Percentiles rank a stretch among this genome's conserved stretches.
Evolutionary conservation across 2,888 invertebrate genomes (phyloP).

Genomic region (Melieria omissa): DNA sequence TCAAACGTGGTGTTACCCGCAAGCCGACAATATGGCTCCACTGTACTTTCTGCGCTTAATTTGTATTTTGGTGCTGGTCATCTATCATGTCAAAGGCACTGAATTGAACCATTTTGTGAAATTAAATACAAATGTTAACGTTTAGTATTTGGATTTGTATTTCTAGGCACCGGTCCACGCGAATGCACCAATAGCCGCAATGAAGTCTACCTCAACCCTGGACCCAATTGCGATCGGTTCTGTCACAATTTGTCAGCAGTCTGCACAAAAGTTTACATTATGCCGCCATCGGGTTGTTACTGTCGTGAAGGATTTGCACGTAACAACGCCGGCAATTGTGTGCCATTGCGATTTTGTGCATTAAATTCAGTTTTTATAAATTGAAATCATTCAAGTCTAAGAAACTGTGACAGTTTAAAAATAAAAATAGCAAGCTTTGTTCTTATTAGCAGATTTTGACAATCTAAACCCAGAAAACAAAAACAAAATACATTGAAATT

Average conservation of each 20-base stretch:
- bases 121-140: background rate
- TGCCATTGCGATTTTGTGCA: background rate
- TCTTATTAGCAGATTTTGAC: no score
- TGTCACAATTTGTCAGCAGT: conserved; percentile 35
- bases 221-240: conserved; percentile 43
- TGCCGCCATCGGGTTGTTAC: conserved; percentile 8
- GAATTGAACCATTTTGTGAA: background rate
- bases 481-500: no score
- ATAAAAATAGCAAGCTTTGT: no score
- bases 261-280: conserved; percentile 30
- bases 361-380: no score
- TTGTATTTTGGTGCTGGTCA: no score
- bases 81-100: no score
- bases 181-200: conserved; percentile 17
- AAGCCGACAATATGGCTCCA: no score
- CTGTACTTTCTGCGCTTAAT: no score
- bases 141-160: background rate
- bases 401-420: no score
- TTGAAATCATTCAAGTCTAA: no score
- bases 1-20: no score
- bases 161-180: conserved; percentile 1
- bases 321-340: background rate
- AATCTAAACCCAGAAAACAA: no score
- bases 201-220: conserved; percentile 41
- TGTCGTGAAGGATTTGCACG: conserved; percentile 17